Conservation (phyloP, 2,888 invertebrate genomes). For the Netelia melanura region DNA sequence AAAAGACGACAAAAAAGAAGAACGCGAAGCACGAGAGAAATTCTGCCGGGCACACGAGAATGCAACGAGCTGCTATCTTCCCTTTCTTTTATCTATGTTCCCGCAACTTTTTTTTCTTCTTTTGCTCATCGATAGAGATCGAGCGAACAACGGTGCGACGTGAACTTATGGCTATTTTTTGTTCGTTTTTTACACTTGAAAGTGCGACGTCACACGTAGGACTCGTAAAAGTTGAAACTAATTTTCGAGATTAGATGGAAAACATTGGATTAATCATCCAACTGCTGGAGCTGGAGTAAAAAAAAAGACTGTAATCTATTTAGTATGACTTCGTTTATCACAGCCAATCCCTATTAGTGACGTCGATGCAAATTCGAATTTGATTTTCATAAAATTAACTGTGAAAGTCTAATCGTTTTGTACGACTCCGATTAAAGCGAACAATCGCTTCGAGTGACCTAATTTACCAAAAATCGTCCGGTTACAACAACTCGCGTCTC, state of each 20-base stretch:
- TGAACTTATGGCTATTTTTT: slow-evolving; percentile 49
- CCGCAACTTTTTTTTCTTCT: slow-evolving; percentile 13
- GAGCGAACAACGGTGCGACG: slow-evolving; percentile 32
- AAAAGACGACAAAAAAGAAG: slow-evolving; percentile 29
- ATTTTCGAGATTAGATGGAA: too few species aligned
- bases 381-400: too few species aligned
- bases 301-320: neutral
- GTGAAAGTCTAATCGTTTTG: too few species aligned
- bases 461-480: too few species aligned
- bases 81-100: slow-evolving; percentile 19
- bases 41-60: slow-evolving; percentile 34
- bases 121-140: slow-evolving; percentile 22
- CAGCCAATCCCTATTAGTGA: too few species aligned
- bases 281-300: too few species aligned
- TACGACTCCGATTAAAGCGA: too few species aligned
- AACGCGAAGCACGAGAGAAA: slow-evolving; percentile 19
- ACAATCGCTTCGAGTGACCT: too few species aligned
- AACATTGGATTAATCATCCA: too few species aligned
- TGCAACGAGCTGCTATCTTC: slow-evolving; percentile 34
- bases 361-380: too few species aligned
- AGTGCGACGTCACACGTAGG: neutral
- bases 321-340: neutral
- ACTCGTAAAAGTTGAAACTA: too few species aligned
- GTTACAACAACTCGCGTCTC: too few species aligned
- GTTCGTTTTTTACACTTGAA: slow-evolving; percentile 2